Conservation (phyloP, 1,140 invertebrate species). For the Lucilia sericata region DNA sequence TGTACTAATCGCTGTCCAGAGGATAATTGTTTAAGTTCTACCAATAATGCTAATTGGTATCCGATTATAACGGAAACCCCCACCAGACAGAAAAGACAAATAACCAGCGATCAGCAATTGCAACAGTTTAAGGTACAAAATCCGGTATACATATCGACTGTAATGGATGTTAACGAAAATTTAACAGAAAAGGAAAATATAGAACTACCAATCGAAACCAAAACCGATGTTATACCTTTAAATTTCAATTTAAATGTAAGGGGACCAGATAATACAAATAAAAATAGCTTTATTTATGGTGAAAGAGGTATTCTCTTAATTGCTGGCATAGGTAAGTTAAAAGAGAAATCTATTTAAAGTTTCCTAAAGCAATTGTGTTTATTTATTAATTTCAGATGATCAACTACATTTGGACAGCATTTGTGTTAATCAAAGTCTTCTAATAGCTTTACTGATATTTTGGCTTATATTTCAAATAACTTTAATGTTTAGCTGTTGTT, state of each 20-base stretch:
- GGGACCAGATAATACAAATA: constrained; percentile 62
- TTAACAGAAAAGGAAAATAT: background rate
- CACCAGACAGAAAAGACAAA: constrained; percentile 4
- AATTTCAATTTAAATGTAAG: constrained; percentile 69
- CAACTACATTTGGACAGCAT: constrained; percentile 60
- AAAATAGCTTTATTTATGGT: constrained; percentile 67
- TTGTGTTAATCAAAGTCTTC: constrained; percentile 63
- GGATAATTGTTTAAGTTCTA: constrained; percentile 55
- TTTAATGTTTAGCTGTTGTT: constrained; percentile 62
- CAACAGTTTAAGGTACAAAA: constrained; percentile 56
- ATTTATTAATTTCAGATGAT: constrained; percentile 49
- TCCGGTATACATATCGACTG: constrained; percentile 61
- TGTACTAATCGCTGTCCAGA: constrained; percentile 66
- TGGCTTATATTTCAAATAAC: constrained; percentile 64
- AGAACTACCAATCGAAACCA: background rate
- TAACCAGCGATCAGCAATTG: constrained; percentile 33
- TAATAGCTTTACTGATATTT: constrained; percentile 64
- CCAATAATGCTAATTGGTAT: constrained; percentile 24
- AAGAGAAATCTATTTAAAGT: background rate
- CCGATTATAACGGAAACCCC: background rate
- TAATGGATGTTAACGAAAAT: constrained; percentile 53
- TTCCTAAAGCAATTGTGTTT: constrained; percentile 5
- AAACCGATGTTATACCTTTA: constrained; percentile 60
- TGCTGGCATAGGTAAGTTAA: constrained; percentile 67
- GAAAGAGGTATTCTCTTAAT: constrained; percentile 69